These are phyloP conservation scores for Heptranchias perlo DNA, from an alignment of 2,113 vertebrate genomes.

Conservation along the genomic window DNA sequence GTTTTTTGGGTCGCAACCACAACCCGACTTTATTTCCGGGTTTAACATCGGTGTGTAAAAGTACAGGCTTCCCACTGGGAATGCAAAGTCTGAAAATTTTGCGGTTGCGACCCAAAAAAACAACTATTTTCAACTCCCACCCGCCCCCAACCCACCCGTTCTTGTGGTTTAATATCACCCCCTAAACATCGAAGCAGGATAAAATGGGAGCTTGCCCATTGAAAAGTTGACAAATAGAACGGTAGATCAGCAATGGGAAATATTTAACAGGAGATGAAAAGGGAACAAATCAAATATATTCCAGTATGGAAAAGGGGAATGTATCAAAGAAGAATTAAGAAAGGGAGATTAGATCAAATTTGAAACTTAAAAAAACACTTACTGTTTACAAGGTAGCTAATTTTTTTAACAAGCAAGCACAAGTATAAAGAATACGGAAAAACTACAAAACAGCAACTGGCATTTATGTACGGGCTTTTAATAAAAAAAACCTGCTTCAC, in stretches of 20 bases:
- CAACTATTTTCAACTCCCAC: no score
- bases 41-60: no score
- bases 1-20: no score
- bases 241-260: background rate
- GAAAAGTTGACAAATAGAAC: background rate
- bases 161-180: no score
- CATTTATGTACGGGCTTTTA: background rate
- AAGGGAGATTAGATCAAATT: background rate
- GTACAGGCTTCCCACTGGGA: no score
- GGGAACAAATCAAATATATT: background rate
- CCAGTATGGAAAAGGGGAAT: background rate
- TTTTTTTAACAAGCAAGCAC: background rate
- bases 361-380: background rate
- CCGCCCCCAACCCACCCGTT: no score
- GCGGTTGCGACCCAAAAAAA: no score
- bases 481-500: background rate
- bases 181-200: background rate
- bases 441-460: background rate
- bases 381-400: background rate
- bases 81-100: no score
- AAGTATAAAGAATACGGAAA: background rate
- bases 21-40: no score
- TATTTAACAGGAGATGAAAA: background rate
- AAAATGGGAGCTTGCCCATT: background rate
- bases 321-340: background rate